phyloP scores from a whole-genome alignment of 2,113 vertebrate genomes.

The Pelvicachromis taeniatus region DNA sequence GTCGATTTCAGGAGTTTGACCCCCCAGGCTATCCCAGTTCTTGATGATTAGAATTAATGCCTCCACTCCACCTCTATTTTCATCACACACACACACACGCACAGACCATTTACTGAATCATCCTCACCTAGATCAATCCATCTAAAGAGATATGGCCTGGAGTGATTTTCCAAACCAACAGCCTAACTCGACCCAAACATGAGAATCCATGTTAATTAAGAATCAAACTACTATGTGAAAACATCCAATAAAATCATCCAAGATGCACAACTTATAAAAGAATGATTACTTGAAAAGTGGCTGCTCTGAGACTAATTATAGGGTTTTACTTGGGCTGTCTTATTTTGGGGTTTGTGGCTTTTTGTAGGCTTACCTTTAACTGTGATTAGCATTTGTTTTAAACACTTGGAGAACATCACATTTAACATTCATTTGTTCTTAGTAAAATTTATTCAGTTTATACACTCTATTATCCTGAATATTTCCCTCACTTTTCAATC shows the following conservation, averaged over 20 bases:
- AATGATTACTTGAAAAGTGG: conserved; percentile 31
- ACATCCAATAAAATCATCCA: conserved; percentile 54
- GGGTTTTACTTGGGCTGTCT: conserved; percentile 4
- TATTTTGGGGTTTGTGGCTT: conserved; percentile 1
- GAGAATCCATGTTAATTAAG: conserved; percentile 59
- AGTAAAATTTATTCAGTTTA: not conserved
- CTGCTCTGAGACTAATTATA: conserved; percentile 46
- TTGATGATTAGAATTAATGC: conserved; percentile 75
- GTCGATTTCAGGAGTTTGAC: conserved; percentile 50
- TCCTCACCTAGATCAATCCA: conserved; percentile 66
- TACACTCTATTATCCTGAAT: not conserved
- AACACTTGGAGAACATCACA: not conserved
- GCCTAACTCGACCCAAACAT: conserved; percentile 52
- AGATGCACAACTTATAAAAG: conserved; percentile 18
- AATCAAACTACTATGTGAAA: conserved; percentile 43
- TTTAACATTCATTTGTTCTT: not conserved
- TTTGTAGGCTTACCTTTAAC: not conserved
- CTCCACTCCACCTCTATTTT: conserved; percentile 29
- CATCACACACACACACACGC: not conserved
- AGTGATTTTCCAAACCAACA: conserved; percentile 59
- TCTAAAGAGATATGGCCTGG: conserved; percentile 62
- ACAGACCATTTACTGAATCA: conserved; percentile 47
- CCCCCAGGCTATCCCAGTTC: conserved; percentile 64
- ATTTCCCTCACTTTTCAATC: not conserved
- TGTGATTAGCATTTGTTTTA: not conserved